Evolutionary conservation across 2,113 vertebrate species (phyloP).

Genomic region (Eublepharis macularius): DNA sequence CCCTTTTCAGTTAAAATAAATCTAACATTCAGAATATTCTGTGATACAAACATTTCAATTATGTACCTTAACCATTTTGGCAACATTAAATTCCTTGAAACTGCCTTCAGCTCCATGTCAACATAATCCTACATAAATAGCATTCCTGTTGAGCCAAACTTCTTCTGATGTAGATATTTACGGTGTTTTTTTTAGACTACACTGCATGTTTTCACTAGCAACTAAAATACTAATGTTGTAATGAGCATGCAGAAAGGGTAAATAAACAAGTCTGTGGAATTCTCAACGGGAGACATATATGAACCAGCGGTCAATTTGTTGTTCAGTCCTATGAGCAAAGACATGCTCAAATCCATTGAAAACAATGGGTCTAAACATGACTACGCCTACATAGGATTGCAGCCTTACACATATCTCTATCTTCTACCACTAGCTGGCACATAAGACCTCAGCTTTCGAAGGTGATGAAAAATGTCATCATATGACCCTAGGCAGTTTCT

Average conservation of each 20-base stretch:
- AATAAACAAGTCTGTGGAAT: background rate
- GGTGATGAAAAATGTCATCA: background rate
- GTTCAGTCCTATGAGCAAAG: background rate
- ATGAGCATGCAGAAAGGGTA: background rate
- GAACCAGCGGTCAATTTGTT: background rate
- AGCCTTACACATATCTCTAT: background rate
- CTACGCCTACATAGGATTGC: background rate
- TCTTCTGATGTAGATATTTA: background rate
- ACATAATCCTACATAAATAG: background rate
- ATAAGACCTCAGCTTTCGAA: background rate
- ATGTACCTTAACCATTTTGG: background rate
- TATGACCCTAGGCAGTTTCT: background rate
- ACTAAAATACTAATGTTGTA: conserved; percentile 19
- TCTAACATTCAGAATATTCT: background rate
- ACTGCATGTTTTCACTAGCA: background rate
- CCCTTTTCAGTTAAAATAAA: background rate
- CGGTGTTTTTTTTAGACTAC: background rate
- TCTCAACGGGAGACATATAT: background rate
- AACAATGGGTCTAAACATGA: background rate
- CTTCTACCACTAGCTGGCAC: background rate
- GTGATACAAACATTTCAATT: background rate
- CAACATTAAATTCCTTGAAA: background rate
- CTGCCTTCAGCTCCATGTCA: conserved; percentile 37
- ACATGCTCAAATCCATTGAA: background rate
- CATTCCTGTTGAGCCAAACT: background rate